Evolutionary conservation across 2,888 invertebrate genomes (phyloP), one percentile per base, ranked within the genome.

Genomic region (Andrena bicolor): DNA sequence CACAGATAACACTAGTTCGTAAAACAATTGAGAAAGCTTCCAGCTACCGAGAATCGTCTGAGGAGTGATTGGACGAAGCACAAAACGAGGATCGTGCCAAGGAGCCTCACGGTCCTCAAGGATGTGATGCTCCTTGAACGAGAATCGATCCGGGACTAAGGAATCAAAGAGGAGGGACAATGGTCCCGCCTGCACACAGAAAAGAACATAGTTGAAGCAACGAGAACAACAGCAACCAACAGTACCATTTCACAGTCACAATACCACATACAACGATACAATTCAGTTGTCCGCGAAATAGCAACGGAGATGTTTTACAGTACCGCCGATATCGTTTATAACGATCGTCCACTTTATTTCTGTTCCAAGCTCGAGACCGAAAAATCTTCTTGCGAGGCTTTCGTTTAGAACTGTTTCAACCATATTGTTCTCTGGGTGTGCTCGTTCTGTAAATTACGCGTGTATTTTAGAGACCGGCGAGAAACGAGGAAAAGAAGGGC

Each of bases 391-490:
- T 68, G 65, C 80, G 35, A 69, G 82, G 35, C 53, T 73, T 73
- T 81, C 81, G 72, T 66, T 41, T 53, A 32, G 35, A 20, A 49
- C 49, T 72, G 74, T 82, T 83, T 75, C 82, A 82, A 79, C 79
- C 75, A 53, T 76, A 82, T 76, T 79, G 75, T 76, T 83, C 82
- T 82, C 82, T 82, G 82, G 75, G 65, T 83, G 86, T 82, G 84
- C 80, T 84, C 80, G 78, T 81, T 41, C 76, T 86, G 82, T 87
- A 79, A 86, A 86, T 86, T 84, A 79, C 87, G 78, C 80, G 80
- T 84, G 82, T 80, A 84, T 78, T 41, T 69, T 87, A 82, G 78
- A 73, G 70, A 77, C 76, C 76, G 78, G 78, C 75, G 28, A 48
- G 68, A 65, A 32, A 16, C 23, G 16, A 49, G 16, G 51, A 68